Evolutionary conservation across 1,140 invertebrate species (phyloP).

Genomic region (Antheraea mylitta): DNA sequence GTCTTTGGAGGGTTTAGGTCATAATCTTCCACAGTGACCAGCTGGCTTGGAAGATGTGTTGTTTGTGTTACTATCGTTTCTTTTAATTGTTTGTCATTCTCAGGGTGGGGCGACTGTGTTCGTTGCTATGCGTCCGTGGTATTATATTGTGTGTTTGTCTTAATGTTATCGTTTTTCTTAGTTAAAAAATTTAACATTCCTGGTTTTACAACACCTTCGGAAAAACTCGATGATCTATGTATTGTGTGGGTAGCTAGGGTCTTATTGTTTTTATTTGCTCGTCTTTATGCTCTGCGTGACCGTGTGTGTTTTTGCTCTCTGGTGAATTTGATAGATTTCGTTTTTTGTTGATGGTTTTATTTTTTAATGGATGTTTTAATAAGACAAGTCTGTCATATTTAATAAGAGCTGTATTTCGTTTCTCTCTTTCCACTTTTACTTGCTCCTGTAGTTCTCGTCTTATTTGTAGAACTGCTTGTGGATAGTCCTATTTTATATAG

Average conservation of each 20-base stretch:
- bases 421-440: slow-evolving; percentile 7
- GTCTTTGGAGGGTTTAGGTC: slow-evolving; percentile 7
- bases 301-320: not conserved
- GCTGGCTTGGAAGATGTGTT: slow-evolving; percentile 10
- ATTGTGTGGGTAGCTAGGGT: not conserved
- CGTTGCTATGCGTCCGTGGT: slow-evolving; percentile 3
- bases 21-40: slow-evolving; percentile 10
- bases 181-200: not conserved
- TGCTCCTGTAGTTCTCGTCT: slow-evolving; percentile 7
- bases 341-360: not conserved
- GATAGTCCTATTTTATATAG: slow-evolving; percentile 11
- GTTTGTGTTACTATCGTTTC: not conserved
- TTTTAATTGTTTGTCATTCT: not conserved
- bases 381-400: slow-evolving; percentile 8
- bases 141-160: not conserved
- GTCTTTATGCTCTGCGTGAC: not conserved
- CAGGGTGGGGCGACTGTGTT: not conserved
- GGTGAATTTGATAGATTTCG: slow-evolving; percentile 1
- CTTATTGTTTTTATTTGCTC: not conserved
- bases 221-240: not conserved
- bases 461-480: not conserved
- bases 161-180: not conserved
- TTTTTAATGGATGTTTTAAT: not conserved
- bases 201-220: slow-evolving; percentile 2
- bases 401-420: not conserved